Percentiles rank a stretch among this genome's conserved stretches.
phyloP scores from a whole-genome alignment of 1,140 invertebrate species.

The Copidosoma floridanum region DNA sequence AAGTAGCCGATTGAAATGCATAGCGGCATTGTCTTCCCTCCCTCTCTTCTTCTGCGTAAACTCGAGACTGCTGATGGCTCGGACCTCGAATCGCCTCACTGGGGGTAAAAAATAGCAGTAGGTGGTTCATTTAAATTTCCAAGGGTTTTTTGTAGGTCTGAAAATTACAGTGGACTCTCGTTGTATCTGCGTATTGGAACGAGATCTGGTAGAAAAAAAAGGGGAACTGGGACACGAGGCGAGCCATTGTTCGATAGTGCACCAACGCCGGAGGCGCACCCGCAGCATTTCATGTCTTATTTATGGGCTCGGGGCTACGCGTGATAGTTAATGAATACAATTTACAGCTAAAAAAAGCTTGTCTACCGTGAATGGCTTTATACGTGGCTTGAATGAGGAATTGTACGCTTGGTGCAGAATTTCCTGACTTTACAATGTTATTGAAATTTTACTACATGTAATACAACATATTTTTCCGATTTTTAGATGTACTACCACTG shows the following conservation, averaged over 20 bases:
- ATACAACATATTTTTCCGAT: background rate
- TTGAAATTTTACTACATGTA: background rate
- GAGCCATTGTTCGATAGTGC: too few relatives aligned
- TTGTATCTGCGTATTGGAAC: too few relatives aligned
- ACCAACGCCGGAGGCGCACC: too few relatives aligned
- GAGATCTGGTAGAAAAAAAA: too few relatives aligned
- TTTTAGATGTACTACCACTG: too few relatives aligned
- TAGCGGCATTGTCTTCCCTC: conserved; percentile 29
- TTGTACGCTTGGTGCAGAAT: background rate
- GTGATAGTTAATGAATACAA: background rate
- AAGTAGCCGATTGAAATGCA: conserved; percentile 52
- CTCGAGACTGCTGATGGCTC: background rate
- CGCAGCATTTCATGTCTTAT: conserved; percentile 3
- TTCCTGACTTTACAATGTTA: background rate
- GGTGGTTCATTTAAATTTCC: too few relatives aligned
- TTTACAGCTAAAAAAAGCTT: too few relatives aligned
- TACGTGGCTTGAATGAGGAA: background rate
- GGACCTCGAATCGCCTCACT: background rate
- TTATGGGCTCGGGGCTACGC: background rate
- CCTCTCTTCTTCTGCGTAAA: background rate
- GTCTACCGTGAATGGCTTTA: too few relatives aligned
- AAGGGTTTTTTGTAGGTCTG: too few relatives aligned
- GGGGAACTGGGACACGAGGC: background rate
- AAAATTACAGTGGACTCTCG: too few relatives aligned
- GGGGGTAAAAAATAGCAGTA: too few relatives aligned